phyloP scores from a whole-genome alignment of 2,888 invertebrate genomes.

The Brachyopa scutellaris region DNA sequence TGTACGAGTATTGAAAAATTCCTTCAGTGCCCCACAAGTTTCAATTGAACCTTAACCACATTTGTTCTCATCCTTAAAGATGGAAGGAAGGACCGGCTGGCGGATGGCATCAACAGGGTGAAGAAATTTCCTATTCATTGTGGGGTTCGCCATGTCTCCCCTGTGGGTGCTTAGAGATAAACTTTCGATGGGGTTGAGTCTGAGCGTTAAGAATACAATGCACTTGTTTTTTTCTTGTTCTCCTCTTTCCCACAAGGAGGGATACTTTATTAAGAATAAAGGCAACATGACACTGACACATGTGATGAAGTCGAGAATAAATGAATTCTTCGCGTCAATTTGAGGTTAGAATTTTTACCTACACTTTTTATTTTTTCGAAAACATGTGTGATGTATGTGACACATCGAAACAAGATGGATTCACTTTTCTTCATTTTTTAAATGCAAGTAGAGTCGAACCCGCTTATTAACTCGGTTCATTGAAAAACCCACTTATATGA shows the following conservation, averaged over 20 bases:
- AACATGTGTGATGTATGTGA: too few relatives aligned
- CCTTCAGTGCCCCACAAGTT: too few relatives aligned
- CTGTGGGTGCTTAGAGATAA: neutral
- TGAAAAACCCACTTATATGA: too few relatives aligned
- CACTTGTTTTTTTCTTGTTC: slow-evolving; percentile 12
- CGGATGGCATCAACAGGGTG: neutral
- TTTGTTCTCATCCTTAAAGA: too few relatives aligned
- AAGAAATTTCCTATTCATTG: neutral
- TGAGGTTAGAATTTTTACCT: neutral
- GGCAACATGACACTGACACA: slow-evolving; percentile 5
- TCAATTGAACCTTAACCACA: too few relatives aligned
- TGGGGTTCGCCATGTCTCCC: too few relatives aligned
- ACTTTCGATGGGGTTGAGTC: neutral
- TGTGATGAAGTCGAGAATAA: slow-evolving; percentile 2
- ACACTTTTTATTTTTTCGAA: neutral
- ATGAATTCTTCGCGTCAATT: neutral
- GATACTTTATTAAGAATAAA: slow-evolving; percentile 3
- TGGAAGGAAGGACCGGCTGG: too few relatives aligned
- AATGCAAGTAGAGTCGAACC: too few relatives aligned
- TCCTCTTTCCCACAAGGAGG: neutral
- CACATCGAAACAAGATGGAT: too few relatives aligned
- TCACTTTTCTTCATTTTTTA: too few relatives aligned
- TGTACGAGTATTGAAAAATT: too few relatives aligned
- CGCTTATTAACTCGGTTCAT: too few relatives aligned
- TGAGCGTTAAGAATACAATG: slow-evolving; percentile 4